Evolutionary conservation across 2,888 invertebrate species (phyloP).

Genomic region (Archips crataeganus): DNA sequence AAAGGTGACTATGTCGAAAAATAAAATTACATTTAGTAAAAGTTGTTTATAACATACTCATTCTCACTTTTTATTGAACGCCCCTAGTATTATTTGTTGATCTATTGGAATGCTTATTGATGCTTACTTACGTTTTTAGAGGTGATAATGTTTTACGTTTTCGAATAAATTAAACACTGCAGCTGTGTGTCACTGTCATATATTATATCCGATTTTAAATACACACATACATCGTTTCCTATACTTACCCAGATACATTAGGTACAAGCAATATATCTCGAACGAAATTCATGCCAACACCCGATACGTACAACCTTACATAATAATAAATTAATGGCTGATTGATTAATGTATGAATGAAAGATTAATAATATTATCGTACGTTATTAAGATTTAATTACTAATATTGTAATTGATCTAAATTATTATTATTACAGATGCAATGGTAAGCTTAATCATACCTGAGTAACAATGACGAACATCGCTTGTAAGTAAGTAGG

Average conservation of each 20-base stretch:
- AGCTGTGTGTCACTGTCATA: no score
- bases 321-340: slow-evolving; percentile 1
- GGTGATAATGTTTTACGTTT: no score
- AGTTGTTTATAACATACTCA: no score
- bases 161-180: no score
- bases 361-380: slow-evolving; percentile 2
- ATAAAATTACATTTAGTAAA: no score
- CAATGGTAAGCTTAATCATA: neutral
- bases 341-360: neutral
- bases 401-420: neutral
- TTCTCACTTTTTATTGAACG: no score
- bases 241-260: neutral
- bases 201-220: no score
- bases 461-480: neutral
- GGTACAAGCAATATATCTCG: neutral
- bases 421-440: neutral
- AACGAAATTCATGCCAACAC: neutral
- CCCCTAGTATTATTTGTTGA: no score
- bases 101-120: no score
- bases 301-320: neutral
- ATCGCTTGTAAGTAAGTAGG: neutral
- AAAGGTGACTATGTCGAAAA: no score
- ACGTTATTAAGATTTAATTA: neutral
- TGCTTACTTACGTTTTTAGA: no score
- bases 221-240: neutral